Evolutionary conservation across 2,797 vertebrate species (phyloP), one percentile per base, ranked within the genome.

Genomic region (Gallinago solitaria): DNA sequence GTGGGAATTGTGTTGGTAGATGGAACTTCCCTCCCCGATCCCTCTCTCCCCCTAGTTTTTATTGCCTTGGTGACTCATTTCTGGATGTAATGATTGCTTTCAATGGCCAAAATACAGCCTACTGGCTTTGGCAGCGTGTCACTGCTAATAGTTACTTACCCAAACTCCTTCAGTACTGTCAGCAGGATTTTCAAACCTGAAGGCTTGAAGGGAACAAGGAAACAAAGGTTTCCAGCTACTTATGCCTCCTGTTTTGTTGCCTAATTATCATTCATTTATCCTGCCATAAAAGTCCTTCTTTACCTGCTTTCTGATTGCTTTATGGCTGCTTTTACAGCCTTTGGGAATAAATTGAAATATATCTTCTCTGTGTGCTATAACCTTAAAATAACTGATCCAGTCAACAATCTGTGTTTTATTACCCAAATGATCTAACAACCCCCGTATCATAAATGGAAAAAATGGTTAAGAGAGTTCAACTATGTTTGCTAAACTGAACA

Each of bases 231-330:
- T 94, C 80, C 68, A 92, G 61, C 79, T 77, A 47, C 60, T 91
- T 90, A 71, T 37, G 63, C 54, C 57, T 89, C 87, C 54, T 90
- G 73, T 87, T 92, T 96, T 86, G 89, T 79, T 91, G 70, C 70
- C 88, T 95, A 95, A 97, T 97, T 97, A 83, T 86, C 84, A 91
- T 97, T 96, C 94, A 93, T 93, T 90, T 90, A 77, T 63, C 73
- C 37, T 93, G 43, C 85, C 32, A 50, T 91, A 89, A 84, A 86
- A 89, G 70, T 89, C 5, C 5, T 93, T 90, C 89, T 91, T 94
- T 90, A 87, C 91, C 91, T 93, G 83, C 90, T 78, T 94, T 97
- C 90, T 93, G 86, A 96, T 96, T 96, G 91, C 90, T 97, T 96
- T 95, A 95, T 92, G 63, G 68, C 76, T 95, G 53, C 85, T 96